Percentiles rank a stretch among this genome's conserved stretches.
Conservation (phyloP, 2,888 invertebrate genomes). For the Venusia cambrica region DNA sequence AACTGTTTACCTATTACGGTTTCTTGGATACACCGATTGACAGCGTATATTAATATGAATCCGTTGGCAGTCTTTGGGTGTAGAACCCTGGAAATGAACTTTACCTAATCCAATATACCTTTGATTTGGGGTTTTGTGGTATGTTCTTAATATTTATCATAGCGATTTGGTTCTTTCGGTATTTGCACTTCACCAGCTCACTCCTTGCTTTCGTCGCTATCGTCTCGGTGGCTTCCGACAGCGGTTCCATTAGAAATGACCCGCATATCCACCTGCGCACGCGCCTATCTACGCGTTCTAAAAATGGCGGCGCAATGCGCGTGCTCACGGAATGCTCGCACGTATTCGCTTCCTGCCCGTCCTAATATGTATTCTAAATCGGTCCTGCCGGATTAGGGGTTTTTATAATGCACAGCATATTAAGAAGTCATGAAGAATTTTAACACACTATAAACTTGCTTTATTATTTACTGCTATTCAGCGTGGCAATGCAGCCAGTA, state of each 20-base stretch:
- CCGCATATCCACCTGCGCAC: constrained; percentile 37
- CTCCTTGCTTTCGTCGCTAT: constrained; percentile 4
- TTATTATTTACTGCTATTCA: neutral
- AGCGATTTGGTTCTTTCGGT: no score
- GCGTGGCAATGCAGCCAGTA: no score
- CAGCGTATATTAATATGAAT: no score
- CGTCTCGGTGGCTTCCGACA: constrained; percentile 24
- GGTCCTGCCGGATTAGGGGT: constrained; percentile 40
- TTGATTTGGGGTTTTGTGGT: no score
- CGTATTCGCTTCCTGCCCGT: constrained; percentile 53
- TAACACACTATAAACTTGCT: neutral
- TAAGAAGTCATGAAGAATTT: neutral
- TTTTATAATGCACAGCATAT: constrained; percentile 5
- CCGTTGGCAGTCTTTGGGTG: no score
- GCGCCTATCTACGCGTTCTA: constrained; percentile 49
- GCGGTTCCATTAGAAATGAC: constrained; percentile 27
- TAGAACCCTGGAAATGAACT: no score
- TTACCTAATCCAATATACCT: no score
- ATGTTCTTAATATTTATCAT: no score
- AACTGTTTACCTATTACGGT: no score
- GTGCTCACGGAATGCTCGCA: constrained; percentile 47
- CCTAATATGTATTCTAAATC: constrained; percentile 51
- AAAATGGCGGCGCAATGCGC: constrained; percentile 42
- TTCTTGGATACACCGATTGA: no score
- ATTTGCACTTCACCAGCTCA: no score